These are phyloP conservation scores for Hypomesus transpacificus DNA, from an alignment of 2,113 vertebrate genomes.

Conservation along the genomic window DNA sequence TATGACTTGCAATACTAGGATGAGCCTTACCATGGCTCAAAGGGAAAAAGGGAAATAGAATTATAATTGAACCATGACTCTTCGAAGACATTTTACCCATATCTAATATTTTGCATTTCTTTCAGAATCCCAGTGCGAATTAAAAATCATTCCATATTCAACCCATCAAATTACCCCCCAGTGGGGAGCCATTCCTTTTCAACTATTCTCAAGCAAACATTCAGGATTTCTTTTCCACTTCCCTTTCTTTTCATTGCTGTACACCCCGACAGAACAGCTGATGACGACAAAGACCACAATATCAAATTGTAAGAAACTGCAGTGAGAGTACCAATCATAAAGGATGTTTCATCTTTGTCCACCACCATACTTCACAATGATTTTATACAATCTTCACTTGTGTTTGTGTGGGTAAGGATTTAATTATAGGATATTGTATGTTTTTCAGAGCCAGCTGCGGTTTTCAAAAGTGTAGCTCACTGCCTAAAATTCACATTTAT, in stretches of 20 bases:
- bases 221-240: conserved; percentile 34
- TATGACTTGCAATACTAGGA: too few relatives aligned
- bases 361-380: conserved; percentile 31
- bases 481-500: conserved; percentile 48
- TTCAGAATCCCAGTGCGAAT: not conserved
- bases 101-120: not conserved
- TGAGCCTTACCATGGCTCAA: too few relatives aligned
- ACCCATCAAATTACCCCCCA: conserved; percentile 34
- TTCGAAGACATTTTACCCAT: not conserved
- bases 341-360: not conserved
- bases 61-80: too few relatives aligned
- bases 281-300: conserved; percentile 31
- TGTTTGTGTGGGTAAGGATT: conserved; percentile 46
- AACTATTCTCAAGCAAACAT: conserved; percentile 26
- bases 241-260: conserved; percentile 40
- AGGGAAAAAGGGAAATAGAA: too few relatives aligned
- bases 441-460: conserved; percentile 64
- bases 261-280: conserved; percentile 36
- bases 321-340: conserved; percentile 52
- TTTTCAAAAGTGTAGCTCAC: conserved; percentile 56
- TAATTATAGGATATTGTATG: conserved; percentile 59
- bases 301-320: conserved; percentile 50
- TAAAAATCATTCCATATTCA: conserved; percentile 22
- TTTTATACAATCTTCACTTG: conserved; percentile 5
- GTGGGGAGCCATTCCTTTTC: conserved; percentile 23